phyloP scores from a whole-genome alignment of 2,113 vertebrate genomes.

The Sigmodon hispidus region DNA sequence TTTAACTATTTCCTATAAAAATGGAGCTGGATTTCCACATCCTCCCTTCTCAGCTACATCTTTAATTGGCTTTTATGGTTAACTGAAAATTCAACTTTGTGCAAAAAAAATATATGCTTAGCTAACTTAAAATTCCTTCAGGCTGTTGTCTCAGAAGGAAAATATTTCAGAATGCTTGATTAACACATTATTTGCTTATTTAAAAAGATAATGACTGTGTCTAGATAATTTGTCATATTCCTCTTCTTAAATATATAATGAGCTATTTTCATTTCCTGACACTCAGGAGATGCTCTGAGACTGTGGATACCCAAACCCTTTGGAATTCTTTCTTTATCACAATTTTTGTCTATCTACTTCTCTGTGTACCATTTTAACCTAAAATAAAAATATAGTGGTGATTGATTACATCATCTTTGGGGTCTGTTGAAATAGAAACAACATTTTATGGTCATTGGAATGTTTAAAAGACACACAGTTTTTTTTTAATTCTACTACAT shows the following conservation, averaged over 20 bases:
- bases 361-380: neutral
- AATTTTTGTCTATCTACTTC: neutral
- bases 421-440: neutral
- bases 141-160: neutral
- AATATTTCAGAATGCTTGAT: neutral
- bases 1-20: slow-evolving; percentile 15
- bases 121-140: neutral
- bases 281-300: neutral
- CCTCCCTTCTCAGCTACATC: neutral
- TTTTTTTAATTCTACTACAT: neutral
- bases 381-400: neutral
- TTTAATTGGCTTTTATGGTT: slow-evolving; percentile 40
- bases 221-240: slow-evolving; percentile 13
- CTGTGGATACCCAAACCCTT: neutral
- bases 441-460: neutral
- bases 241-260: neutral
- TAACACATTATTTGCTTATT: neutral
- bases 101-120: slow-evolving; percentile 1
- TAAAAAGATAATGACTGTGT: neutral
- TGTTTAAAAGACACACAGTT: neutral
- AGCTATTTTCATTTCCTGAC: neutral
- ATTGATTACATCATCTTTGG: neutral
- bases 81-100: slow-evolving; percentile 31
- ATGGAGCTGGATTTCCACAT: neutral
- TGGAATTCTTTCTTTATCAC: neutral